A percentile compares a stretch with the other conserved stretches of the same genome.
phyloP scores from a whole-genome alignment of 1,140 invertebrate genomes.

The Saccostrea echinata region DNA sequence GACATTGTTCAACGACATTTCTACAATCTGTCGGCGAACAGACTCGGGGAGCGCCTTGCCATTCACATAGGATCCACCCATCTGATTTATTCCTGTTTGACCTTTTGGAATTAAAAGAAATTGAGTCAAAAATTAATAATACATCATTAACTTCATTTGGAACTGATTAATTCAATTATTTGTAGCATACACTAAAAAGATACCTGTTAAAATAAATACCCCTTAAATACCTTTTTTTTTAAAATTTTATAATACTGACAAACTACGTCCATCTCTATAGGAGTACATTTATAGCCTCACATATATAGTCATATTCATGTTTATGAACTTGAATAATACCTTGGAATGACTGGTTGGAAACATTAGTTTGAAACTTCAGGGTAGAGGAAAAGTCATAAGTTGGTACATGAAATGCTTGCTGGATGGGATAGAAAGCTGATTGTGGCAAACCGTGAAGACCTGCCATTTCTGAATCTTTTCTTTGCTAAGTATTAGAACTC shows the following conservation, averaged over 20 bases:
- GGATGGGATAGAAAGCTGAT: neutral
- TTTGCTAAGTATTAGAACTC: neutral
- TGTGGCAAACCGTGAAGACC: neutral
- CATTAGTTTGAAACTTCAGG: neutral
- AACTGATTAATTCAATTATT: too few species aligned
- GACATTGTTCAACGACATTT: neutral
- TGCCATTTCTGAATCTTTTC: neutral
- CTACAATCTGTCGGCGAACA: slow-evolving; percentile 15
- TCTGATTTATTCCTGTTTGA: slow-evolving; percentile 39
- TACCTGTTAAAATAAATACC: too few species aligned
- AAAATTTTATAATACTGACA: too few species aligned
- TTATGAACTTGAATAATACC: neutral
- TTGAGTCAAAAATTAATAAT: neutral
- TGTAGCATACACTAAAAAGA: too few species aligned
- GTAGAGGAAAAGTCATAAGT: neutral
- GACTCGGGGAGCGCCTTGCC: slow-evolving; percentile 32
- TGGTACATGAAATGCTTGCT: neutral
- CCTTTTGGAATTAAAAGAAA: slow-evolving; percentile 8
- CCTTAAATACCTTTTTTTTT: too few species aligned
- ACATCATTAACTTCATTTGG: neutral
- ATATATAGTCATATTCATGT: too few species aligned
- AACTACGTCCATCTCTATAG: too few species aligned
- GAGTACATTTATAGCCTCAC: too few species aligned
- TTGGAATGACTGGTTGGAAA: slow-evolving; percentile 13
- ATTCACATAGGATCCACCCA: slow-evolving; percentile 40